A percentile compares a stretch with the other conserved stretches of the same genome.
phyloP scores from a whole-genome alignment of 2,797 vertebrate genomes.

The Macropodus opercularis region DNA sequence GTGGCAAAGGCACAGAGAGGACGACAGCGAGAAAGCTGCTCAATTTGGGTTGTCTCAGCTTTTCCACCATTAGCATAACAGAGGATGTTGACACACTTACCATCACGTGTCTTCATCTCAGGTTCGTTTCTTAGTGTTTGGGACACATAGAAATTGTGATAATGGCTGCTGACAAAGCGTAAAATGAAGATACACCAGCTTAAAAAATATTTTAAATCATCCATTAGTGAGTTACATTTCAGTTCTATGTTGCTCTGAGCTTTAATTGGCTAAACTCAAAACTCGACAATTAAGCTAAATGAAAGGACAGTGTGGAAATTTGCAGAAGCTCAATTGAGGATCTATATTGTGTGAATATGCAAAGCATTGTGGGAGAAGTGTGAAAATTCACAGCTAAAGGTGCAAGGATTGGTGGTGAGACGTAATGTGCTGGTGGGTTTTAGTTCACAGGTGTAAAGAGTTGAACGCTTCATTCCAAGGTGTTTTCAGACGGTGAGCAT shows the following conservation, averaged over 20 bases:
- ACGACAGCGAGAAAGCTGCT: constrained; percentile 16
- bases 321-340: background rate
- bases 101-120: constrained; percentile 27
- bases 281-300: constrained; percentile 23
- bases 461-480: background rate
- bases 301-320: constrained; percentile 17
- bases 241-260: background rate
- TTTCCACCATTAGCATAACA: constrained; percentile 59
- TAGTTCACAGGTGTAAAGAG: constrained; percentile 7
- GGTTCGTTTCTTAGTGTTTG: no score
- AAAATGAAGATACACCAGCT: no score
- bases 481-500: background rate
- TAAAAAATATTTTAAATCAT: no score
- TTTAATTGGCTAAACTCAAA: background rate
- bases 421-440: constrained; percentile 7
- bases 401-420: constrained; percentile 25
- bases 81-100: constrained; percentile 34
- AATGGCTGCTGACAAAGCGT: no score
- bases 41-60: background rate
- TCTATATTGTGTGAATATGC: constrained; percentile 40
- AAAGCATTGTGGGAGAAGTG: constrained; percentile 30
- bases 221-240: constrained; percentile 10
- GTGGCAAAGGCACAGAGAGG: constrained; percentile 9
- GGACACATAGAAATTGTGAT: no score
- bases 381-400: constrained; percentile 30